Evolutionary conservation across 1,140 invertebrate species (phyloP).

Genomic region (Drusus annulatus): DNA sequence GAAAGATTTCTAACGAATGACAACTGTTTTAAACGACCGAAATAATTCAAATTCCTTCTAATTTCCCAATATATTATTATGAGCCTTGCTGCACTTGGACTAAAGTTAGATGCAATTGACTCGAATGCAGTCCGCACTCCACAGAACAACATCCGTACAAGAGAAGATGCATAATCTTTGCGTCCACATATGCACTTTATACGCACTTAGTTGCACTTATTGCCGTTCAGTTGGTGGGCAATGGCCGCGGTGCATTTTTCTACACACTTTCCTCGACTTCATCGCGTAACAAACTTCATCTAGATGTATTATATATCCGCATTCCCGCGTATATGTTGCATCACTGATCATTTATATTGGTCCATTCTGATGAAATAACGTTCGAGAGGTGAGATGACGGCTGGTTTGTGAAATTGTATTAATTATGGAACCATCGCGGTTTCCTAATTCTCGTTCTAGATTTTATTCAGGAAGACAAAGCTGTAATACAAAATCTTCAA

Average conservation of each 20-base stretch:
- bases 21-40: too few relatives aligned
- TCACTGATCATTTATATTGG: slow-evolving; percentile 28
- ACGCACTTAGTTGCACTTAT: not conserved
- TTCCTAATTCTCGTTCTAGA: not conserved
- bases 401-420: not conserved
- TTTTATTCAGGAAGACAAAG: not conserved
- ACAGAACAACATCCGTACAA: slow-evolving; percentile 8
- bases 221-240: not conserved
- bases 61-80: too few relatives aligned
- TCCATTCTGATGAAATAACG: not conserved
- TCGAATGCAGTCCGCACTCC: too few relatives aligned
- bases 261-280: slow-evolving; percentile 21
- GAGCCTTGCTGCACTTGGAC: too few relatives aligned
- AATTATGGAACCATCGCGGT: not conserved
- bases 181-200: slow-evolving; percentile 8
- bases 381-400: not conserved
- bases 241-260: slow-evolving; percentile 30
- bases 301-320: slow-evolving; percentile 8
- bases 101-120: too few relatives aligned
- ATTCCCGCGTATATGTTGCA: not conserved
- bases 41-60: too few relatives aligned
- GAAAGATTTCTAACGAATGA: too few relatives aligned
- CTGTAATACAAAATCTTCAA: too few relatives aligned
- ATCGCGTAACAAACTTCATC: slow-evolving; percentile 11
- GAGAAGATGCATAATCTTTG: slow-evolving; percentile 13